A percentile compares a stretch with the other conserved stretches of the same genome.
These are phyloP conservation scores for Bubalus kerabau DNA, from an alignment of 2,113 vertebrate genomes.

Conservation along the genomic window DNA sequence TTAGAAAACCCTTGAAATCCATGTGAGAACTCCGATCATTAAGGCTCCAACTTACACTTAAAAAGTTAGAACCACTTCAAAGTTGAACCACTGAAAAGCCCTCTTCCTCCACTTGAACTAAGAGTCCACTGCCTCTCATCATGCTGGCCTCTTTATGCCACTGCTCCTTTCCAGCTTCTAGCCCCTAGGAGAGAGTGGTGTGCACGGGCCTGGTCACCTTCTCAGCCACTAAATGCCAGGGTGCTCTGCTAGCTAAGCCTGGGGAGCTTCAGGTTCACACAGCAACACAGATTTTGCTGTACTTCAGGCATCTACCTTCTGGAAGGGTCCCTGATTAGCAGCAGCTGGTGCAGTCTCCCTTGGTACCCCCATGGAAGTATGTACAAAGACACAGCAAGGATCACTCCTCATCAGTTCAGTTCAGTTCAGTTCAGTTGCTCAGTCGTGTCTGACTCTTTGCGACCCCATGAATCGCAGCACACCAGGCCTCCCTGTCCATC, in stretches of 20 bases:
- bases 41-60: not conserved
- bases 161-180: not conserved
- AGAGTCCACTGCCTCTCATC: not conserved
- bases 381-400: not conserved
- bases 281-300: not conserved
- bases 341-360: not conserved
- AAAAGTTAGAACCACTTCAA: not conserved
- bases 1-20: slow-evolving; percentile 32
- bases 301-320: not conserved
- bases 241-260: not conserved
- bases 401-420: not conserved
- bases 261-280: not conserved
- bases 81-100: not conserved
- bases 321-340: not conserved
- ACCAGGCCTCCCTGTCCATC: too few relatives aligned
- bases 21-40: not conserved
- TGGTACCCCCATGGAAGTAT: fast-evolving
- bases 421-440: too few relatives aligned
- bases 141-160: not conserved
- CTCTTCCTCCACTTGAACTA: not conserved
- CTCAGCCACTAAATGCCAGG: not conserved
- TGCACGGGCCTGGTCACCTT: not conserved
- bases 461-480: too few relatives aligned
- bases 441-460: too few relatives aligned
- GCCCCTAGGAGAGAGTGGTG: fast-evolving